Evolutionary conservation across 2,113 vertebrate species (phyloP).

Genomic region (Edolisoma coerulescens): DNA sequence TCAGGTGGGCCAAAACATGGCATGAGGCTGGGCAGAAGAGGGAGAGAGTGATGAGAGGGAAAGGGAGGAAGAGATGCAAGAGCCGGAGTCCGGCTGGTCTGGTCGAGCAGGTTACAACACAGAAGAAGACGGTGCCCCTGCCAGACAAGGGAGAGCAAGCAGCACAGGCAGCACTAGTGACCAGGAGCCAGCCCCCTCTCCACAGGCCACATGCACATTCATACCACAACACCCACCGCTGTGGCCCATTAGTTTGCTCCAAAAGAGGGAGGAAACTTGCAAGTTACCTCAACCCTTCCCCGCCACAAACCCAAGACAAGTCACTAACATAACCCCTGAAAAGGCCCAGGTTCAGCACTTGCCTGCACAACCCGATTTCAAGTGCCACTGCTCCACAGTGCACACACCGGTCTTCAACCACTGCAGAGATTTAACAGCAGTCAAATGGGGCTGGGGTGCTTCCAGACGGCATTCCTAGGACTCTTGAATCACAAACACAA

Average conservation of each 20-base stretch:
- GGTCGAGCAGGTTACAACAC: neutral
- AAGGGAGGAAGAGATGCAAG: neutral
- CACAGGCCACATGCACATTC: neutral
- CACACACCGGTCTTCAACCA: accelerated
- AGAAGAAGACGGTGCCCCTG: neutral
- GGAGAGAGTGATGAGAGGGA: neutral
- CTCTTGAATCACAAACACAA: accelerated
- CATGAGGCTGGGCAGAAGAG: neutral
- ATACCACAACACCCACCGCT: accelerated
- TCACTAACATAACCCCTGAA: neutral
- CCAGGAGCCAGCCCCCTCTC: neutral
- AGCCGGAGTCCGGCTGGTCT: neutral
- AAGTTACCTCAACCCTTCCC: neutral
- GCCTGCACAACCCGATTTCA: neutral
- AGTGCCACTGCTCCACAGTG: accelerated
- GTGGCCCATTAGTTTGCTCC: neutral
- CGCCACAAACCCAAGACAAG: neutral
- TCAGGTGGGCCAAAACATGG: neutral
- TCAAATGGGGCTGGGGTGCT: accelerated
- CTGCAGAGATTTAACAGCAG: neutral
- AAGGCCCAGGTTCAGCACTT: accelerated
- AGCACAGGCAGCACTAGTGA: neutral
- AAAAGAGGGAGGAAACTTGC: neutral
- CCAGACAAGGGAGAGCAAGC: neutral
- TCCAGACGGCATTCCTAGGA: neutral